Evolutionary conservation across 1,140 invertebrate species (phyloP).

Genomic region (Tenebrio molitor): DNA sequence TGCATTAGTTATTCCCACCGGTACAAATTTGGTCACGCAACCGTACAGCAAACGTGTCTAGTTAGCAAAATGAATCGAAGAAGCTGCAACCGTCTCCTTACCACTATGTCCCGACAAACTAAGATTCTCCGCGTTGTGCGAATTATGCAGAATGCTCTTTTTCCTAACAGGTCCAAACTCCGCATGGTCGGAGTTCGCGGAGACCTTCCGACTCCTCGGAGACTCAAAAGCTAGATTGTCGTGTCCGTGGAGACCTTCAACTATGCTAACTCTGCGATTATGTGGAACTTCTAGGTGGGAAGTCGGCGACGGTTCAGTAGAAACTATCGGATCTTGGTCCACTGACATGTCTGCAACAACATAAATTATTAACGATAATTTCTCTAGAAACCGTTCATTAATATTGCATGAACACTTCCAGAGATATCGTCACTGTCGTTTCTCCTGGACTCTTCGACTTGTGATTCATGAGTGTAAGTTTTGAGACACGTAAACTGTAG

Average conservation of each 20-base stretch:
- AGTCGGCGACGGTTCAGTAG: conserved; percentile 30
- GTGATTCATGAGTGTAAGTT: too few species aligned
- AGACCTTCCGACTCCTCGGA: conserved; percentile 61
- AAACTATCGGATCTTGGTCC: conserved; percentile 34
- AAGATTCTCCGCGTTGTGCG: conserved; percentile 50
- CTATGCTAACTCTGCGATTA: conserved; percentile 53
- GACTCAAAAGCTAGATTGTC: conserved; percentile 64
- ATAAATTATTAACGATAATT: conserved; percentile 19
- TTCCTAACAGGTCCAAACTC: conserved; percentile 72
- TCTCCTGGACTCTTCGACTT: conserved; percentile 1
- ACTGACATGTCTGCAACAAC: conserved; percentile 31
- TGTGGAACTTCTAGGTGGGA: conserved; percentile 33
- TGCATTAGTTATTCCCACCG: too few species aligned
- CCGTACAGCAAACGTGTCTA: too few species aligned
- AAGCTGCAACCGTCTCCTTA: not conserved
- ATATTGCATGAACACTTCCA: conserved; percentile 6
- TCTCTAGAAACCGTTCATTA: conserved; percentile 11
- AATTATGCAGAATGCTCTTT: conserved; percentile 76
- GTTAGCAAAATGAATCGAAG: conserved; percentile 8
- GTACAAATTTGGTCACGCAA: too few species aligned
- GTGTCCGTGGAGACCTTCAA: conserved; percentile 55
- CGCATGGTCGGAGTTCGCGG: conserved; percentile 61
- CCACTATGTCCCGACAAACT: conserved; percentile 19
- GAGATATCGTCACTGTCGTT: conserved; percentile 9
- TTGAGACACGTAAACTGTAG: conserved; percentile 13